phyloP scores from a whole-genome alignment of 2,113 vertebrate genomes.

The Aspidoscelis tigris region DNA sequence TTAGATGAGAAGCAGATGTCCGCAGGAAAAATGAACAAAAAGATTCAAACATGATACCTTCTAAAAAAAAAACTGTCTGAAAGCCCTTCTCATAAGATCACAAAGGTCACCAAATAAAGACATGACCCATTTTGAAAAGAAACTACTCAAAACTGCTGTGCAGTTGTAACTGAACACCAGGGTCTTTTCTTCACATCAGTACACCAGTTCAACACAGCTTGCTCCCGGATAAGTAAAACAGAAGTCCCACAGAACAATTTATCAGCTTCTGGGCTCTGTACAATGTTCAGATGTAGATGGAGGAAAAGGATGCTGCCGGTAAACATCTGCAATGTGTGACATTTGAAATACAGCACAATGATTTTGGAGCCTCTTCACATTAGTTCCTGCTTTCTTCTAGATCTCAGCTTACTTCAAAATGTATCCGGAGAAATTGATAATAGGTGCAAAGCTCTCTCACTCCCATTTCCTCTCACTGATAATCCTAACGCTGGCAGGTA shows the following conservation, averaged over 20 bases:
- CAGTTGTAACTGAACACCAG: not conserved
- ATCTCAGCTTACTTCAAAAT: not conserved
- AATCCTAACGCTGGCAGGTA: not conserved
- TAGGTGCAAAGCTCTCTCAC: not conserved
- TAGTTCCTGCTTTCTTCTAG: not conserved
- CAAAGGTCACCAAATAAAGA: no score
- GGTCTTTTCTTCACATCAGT: no score
- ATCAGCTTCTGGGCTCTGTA: not conserved
- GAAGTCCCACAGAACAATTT: not conserved
- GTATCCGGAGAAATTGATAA: not conserved
- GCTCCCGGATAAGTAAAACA: not conserved
- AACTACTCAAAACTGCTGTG: not conserved
- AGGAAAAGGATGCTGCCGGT: not conserved
- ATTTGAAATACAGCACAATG: not conserved
- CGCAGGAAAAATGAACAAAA: no score
- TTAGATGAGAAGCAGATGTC: not conserved
- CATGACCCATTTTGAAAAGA: no score
- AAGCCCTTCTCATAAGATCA: no score
- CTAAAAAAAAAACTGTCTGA: no score
- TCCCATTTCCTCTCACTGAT: not conserved
- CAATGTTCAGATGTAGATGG: not conserved
- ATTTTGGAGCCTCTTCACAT: not conserved
- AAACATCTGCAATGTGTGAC: not conserved
- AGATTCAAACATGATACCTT: not conserved
- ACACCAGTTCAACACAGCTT: not conserved